Evolutionary conservation across 2,888 invertebrate genomes (phyloP).

Genomic region (Catocala sponsa): DNA sequence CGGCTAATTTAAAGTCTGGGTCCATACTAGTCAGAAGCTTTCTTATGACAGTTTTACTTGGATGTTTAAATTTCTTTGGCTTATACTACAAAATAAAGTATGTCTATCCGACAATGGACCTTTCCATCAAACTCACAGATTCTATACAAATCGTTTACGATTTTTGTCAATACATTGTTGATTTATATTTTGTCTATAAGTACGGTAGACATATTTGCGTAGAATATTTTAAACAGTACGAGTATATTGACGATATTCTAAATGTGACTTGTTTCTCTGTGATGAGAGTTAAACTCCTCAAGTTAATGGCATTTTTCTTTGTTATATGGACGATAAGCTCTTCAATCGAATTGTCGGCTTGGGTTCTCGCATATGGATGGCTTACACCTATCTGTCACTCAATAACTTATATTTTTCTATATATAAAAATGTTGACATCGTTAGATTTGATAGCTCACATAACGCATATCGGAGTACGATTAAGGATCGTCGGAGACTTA

Average conservation of each 20-base stretch:
- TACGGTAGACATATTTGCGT: constrained; percentile 64
- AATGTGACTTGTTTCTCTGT: constrained; percentile 50
- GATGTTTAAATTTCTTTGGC: constrained; percentile 51
- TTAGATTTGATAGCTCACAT: constrained; percentile 71
- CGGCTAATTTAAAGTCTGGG: constrained; percentile 26
- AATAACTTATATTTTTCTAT: constrained; percentile 64
- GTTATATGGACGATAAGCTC: constrained; percentile 62
- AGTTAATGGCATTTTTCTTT: constrained; percentile 53
- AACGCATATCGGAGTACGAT: constrained; percentile 65
- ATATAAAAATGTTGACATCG: constrained; percentile 73
- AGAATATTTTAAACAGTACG: constrained; percentile 70
- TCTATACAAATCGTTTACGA: constrained; percentile 67
- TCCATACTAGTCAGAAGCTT: constrained; percentile 39
- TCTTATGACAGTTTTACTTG: constrained; percentile 47
- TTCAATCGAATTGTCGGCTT: constrained; percentile 63
- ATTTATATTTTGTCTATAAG: constrained; percentile 68
- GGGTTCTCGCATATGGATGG: constrained; percentile 63
- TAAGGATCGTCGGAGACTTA: constrained; percentile 63
- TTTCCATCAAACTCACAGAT: constrained; percentile 70
- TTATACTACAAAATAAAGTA: constrained; percentile 64
- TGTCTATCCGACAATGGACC: constrained; percentile 50
- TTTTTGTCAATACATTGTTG: constrained; percentile 66
- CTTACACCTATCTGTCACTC: constrained; percentile 56
- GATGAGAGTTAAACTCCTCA: constrained; percentile 57
- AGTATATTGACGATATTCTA: constrained; percentile 66